Evolutionary conservation across 2,797 vertebrate genomes (phyloP), one percentile per base, ranked within the genome.

Genomic region (Cirrhinus mrigala): DNA sequence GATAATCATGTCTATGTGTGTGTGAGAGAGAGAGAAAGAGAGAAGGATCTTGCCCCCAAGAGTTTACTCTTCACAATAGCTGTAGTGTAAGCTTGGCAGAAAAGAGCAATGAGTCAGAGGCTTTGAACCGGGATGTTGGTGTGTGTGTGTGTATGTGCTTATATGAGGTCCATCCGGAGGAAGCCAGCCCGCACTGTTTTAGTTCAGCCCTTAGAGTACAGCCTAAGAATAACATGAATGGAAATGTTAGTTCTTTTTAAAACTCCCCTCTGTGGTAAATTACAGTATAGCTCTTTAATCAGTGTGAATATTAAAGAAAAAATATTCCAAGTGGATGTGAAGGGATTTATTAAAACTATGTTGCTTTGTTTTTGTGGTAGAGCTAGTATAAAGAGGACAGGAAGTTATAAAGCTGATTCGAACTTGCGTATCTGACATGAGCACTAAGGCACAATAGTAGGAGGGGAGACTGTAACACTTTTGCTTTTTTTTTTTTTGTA

Each of bases 41-140:
- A 44, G 62, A 40, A 44, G 10, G n/a, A 69, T 70, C 44, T 46
- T 78, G 58, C 44, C 79, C 77, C 81, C 56, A 62, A 69, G 66
- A 69, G 78, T 81, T 64, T 84, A 73, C 71, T 86, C 60, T 75
- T 75, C 56, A 85, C 87, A 89, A 86, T 82, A 85, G 87, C 78
- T 69, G 69, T 66, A 88, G 82, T 84, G 78, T 86, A 85, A 81
- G 73, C 86, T 64, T 86, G 82, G 84, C 64, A 84, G 62, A 70
- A 84, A 69, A 78, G 62, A 70, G 48, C 54, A 80, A 4, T 64
- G 78, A 81, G 48, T 64, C 58, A 74, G 77, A 74, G n/a, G 12
- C 78, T 85, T 85, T 85, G 46, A 80, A 81, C 69, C 3, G 6
- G 69, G 37, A 54, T 68, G 46, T 52, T 27, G 24, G 66, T 64